phyloP scores from a whole-genome alignment of 2,888 invertebrate genomes.

The Drosophila anomalata region DNA sequence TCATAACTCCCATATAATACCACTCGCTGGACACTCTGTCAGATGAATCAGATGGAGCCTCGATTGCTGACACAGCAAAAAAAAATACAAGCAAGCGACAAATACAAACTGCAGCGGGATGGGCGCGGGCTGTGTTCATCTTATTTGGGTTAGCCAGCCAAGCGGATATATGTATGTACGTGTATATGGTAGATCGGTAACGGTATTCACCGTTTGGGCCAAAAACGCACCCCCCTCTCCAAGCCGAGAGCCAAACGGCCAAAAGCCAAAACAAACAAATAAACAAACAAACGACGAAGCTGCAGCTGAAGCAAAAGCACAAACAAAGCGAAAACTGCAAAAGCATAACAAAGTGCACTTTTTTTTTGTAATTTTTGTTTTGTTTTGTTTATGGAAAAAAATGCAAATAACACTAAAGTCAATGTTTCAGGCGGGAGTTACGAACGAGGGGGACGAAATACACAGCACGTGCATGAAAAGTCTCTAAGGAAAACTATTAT shows the following conservation, averaged over 20 bases:
- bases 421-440: neutral
- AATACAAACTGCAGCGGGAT: conserved; percentile 35
- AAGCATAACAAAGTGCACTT: conserved; percentile 66
- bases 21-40: conserved; percentile 38
- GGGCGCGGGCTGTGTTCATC: conserved; percentile 26
- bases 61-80: conserved; percentile 65
- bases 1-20: conserved; percentile 57
- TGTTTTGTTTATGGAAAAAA: conserved; percentile 54
- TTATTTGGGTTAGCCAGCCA: conserved; percentile 75
- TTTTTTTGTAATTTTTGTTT: conserved; percentile 18
- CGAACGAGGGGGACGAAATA: conserved; percentile 7
- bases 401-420: conserved; percentile 53
- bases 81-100: conserved; percentile 21
- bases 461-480: conserved; percentile 54
- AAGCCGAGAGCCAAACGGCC: conserved; percentile 9
- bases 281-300: conserved; percentile 42
- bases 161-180: conserved; percentile 26
- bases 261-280: conserved; percentile 50
- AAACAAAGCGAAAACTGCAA: conserved; percentile 50
- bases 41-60: conserved; percentile 66
- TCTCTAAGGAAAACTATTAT: conserved; percentile 9
- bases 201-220: conserved; percentile 46
- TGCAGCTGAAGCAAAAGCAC: conserved; percentile 43
- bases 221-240: conserved; percentile 25
- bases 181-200: conserved; percentile 49